Evolutionary conservation across 37 sponge, comb jelly and placozoan genomes (phyloP), one percentile per base, ranked within the genome.

Genomic region (Axinella damicornis): DNA sequence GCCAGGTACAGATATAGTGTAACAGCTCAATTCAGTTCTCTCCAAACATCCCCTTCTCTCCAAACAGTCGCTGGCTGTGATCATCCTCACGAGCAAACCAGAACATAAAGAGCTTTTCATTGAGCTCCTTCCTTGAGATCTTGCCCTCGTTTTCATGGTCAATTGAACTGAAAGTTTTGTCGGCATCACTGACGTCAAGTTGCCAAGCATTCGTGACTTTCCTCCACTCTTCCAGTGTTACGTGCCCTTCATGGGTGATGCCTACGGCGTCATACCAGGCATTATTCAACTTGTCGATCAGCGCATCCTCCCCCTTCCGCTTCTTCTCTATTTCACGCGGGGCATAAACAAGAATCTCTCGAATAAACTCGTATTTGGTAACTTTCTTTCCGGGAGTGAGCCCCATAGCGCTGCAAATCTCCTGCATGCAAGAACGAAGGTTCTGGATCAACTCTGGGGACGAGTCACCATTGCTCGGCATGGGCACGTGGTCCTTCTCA

Each of bases 11-110:
- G n/a, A n/a, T n/a, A n/a, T n/a, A n/a, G n/a, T n/a, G n/a, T n/a
- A n/a, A n/a, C n/a, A n/a, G n/a, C n/a, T n/a, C n/a, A n/a, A n/a
- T n/a, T 56, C 57, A 56, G 57, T 56, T 56, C 57, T 56, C 57
- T 56, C 57, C 57, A 56, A 56, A 56, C 57, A 56, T 56, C 57
- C 57, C 57, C 57, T 56, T 56, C 57, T 56, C 57, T 56, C 57
- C 57, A 56, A 56, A 56, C 57, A 56, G 14, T 56, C 17, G 57
- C 17, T 56, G 57, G 17, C 17, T 56, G 57, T 56, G 57, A 56
- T 56, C 57, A 56, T 56, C 57, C 17, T 56, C 57, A 56, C 17
- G 57, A 56, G 57, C 57, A 56, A 56, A 56, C 57, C 57, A 56
- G 57, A 56, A 56, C 57, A 56, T 56, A 17, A 56, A 56, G 17